A percentile compares a stretch with the other conserved stretches of the same genome.
Evolutionary conservation across 2,797 vertebrate species (phyloP).

Genomic region (Liparis tanakae): DNA sequence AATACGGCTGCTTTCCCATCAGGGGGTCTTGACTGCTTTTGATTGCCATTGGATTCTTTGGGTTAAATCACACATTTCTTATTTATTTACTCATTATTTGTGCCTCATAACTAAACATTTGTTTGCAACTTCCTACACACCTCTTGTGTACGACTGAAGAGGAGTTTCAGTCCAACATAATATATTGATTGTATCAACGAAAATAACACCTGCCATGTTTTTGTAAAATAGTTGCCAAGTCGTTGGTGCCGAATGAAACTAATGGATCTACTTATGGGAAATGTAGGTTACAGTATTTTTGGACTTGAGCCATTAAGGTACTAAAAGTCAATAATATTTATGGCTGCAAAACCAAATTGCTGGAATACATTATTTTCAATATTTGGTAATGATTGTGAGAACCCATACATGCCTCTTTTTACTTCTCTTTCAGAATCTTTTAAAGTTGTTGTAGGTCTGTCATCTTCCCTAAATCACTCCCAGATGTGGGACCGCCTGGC

Average conservation of each 20-base stretch:
- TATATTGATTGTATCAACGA: background rate
- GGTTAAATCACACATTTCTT: background rate
- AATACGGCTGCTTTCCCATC: background rate
- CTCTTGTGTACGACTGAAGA: background rate
- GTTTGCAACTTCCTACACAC: constrained; percentile 9
- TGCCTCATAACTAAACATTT: background rate
- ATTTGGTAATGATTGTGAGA: background rate
- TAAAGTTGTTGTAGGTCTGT: background rate
- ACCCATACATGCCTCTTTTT: background rate
- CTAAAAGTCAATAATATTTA: background rate
- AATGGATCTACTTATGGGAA: constrained; percentile 2
- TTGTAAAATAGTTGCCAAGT: background rate
- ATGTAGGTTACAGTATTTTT: background rate
- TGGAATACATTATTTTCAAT: background rate
- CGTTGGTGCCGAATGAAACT: background rate
- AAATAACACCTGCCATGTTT: background rate
- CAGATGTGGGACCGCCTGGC: constrained; percentile 38
- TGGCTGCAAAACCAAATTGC: background rate
- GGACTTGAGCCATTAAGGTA: background rate
- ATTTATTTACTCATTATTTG: constrained; percentile 1
- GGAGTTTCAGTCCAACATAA: constrained; percentile 1
- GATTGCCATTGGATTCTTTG: constrained; percentile 9
- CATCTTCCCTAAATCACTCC: constrained; percentile 7
- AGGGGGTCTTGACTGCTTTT: constrained; percentile 2
- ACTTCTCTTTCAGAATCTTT: constrained; percentile 6